Conservation (phyloP, 2,797 vertebrate genomes). For the Merluccius polli region DNA sequence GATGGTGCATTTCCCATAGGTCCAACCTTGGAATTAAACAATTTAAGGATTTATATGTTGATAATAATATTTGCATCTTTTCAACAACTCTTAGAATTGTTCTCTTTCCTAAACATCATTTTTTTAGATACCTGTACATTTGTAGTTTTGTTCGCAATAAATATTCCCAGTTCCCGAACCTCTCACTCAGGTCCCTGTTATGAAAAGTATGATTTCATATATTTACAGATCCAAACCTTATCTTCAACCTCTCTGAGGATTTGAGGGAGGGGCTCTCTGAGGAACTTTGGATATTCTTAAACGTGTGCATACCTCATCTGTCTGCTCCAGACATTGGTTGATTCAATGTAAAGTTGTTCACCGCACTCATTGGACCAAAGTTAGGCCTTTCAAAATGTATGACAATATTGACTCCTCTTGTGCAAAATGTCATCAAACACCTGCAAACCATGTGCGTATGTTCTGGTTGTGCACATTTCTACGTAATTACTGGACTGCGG, state of each 20-base stretch:
- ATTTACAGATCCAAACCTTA: neutral
- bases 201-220: no score
- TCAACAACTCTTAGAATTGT: neutral
- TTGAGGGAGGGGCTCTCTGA: neutral
- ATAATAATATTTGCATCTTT: neutral
- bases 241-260: neutral
- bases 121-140: constrained; percentile 8
- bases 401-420: neutral
- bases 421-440: neutral
- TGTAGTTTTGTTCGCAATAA: neutral
- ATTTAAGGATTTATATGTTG: constrained; percentile 6
- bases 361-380: constrained; percentile 15
- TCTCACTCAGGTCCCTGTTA: neutral
- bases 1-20: constrained; percentile 5
- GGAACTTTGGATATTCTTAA: constrained; percentile 1
- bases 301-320: neutral
- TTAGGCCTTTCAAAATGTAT: constrained; percentile 13
- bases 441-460: no score
- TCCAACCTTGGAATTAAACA: constrained; percentile 10
- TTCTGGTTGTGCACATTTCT: neutral
- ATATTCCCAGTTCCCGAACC: neutral
- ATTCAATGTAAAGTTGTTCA: constrained; percentile 19
- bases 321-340: constrained; percentile 10
- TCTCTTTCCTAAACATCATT: neutral
- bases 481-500: no score